Base-by-base conservation (phyloP, 2,797 vertebrate genomes). In the Anabas testudineus region DNA sequence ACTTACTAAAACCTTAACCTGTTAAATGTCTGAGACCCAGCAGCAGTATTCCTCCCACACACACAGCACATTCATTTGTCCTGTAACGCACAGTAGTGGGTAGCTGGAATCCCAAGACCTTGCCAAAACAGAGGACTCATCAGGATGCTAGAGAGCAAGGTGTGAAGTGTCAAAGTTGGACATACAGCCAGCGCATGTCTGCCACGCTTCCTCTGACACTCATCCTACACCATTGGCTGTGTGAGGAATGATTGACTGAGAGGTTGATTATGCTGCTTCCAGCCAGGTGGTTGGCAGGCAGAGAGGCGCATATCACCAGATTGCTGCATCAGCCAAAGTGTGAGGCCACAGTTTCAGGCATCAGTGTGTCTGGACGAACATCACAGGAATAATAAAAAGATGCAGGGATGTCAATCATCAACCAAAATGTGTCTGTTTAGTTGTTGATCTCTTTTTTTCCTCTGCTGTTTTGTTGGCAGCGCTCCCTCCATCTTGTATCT, bases 311-410 rank as follows among this genome's bases (percentile, higher is more conserved):
- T 82, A 82, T 79, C 89, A 87, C 88, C 89, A 89, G 88, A 90
- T 78, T 87, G 88, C 90, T 86, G 89, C 89, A 89, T 93, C 89
- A 91, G 89, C 91, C 91, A 86, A 89, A 83, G 90, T 87, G 89
- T 88, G 88, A 92, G 89, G 87, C 88, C 86, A 78, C 83, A 52
- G 67, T 87, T 84, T 85, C 84, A 91, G 89, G 87, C 86, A 88
- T 80, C 65, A 43, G 54, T 7, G 58, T 54, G 80, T 88, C 89
- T 91, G 88, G 90, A 90, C 70, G 13, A 84, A 90, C 90, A 91
- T 91, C 88, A 91, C 87, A 90, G 87, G 88, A 89, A 91, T 90
- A 84, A 87, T 88, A 85, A 89, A 87, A 83, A 85, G 84, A 88
- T 70, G 81, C 79, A 46, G 67, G 39, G 65, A 81, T 62, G 91